Evolutionary conservation across 2,888 invertebrate genomes (phyloP), one percentile per base, ranked within the genome.

Genomic region (Ashinkailepas kermadecensis): DNA sequence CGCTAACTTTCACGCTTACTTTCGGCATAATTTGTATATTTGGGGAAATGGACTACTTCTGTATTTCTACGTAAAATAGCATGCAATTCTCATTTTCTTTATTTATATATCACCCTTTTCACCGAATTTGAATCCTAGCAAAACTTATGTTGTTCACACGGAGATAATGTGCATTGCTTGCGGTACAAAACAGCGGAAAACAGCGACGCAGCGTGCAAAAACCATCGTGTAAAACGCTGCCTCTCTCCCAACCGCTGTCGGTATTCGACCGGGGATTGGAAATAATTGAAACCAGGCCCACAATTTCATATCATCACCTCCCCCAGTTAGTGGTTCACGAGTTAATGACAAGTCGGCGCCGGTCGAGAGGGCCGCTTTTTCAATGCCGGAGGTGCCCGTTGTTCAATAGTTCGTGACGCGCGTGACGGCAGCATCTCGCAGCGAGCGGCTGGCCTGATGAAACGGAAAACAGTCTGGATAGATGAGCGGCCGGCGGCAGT

Each of bases 271-370:
- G 13, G 7, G 11, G 70, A 70, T 70, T 70, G 70, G 15, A 39
- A 70, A 56, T 56, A 54, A 74, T 74, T 74, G 74, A 74, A 74
- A 74, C 10, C 74, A 15, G 21, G 74, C 74, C 54, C 18, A 12
- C 15, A 54, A 21, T 74, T 56, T 74, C 4, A 9, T 13, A 21
- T n/a, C 23, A 10, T 23, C n/a, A 10, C 18, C 21, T 21, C 54
- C 2, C 2, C 15, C 74, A 54, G 54, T 74, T 74, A 21, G 21
- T 74, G 54, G 54, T 56, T 18, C 21, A 11, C 74, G 21, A 18
- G 21, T 21, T 74, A 74, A 74, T 74, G 74, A 74, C 74, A 74
- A 74, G 54, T 15, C 74, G 74, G 74, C 74, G 15, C 11, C 9
- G 9, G 70, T 15, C 70, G 70, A 70, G 39, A 9, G 67, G 67